These are phyloP conservation scores for Aradophagus sp. DNA, from an alignment of 1,140 invertebrate genomes.

Conservation along the genomic window DNA sequence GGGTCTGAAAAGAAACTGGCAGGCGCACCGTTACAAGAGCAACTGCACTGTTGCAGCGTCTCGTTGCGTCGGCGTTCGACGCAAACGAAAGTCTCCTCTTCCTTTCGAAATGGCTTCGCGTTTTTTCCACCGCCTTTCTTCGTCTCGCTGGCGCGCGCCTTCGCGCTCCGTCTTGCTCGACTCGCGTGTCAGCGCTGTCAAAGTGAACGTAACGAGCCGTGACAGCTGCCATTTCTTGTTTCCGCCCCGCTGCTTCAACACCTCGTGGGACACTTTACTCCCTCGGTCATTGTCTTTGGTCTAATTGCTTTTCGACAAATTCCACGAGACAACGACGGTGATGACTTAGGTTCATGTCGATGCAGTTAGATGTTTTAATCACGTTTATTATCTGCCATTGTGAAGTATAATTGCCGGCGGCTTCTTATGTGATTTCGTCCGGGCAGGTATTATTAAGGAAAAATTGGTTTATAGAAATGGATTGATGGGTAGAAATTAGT, in stretches of 20 bases:
- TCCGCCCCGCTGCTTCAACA: constrained; percentile 20
- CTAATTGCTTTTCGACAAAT: constrained; percentile 38
- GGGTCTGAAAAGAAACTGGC: constrained; percentile 43
- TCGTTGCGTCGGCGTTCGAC: constrained; percentile 59
- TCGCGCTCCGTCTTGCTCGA: constrained; percentile 43
- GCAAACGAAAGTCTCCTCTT: constrained; percentile 73
- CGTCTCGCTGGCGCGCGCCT: constrained; percentile 43
- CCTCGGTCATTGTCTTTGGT: constrained; percentile 33
- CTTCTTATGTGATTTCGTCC: constrained; percentile 3
- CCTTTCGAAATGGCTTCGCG: constrained; percentile 70
- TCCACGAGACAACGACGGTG: not conserved
- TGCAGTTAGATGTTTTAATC: constrained; percentile 4
- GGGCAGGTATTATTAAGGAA: constrained; percentile 17
- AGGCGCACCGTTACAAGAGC: constrained; percentile 45
- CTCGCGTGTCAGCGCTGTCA: constrained; percentile 54
- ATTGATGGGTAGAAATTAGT: constrained; percentile 23
- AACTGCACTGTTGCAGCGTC: constrained; percentile 41
- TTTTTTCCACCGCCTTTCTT: constrained; percentile 63
- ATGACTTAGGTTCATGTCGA: too few relatives aligned
- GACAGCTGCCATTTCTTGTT: constrained; percentile 60
- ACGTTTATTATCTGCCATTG: constrained; percentile 8
- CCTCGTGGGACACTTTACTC: constrained; percentile 32
- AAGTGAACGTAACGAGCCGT: constrained; percentile 66
- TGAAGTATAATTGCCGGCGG: constrained; percentile 23
- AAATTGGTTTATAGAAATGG: constrained; percentile 20